These are phyloP conservation scores for Clarias pachynema DNA, from an alignment of 2,797 vertebrate genomes.

Conservation along the genomic window DNA sequence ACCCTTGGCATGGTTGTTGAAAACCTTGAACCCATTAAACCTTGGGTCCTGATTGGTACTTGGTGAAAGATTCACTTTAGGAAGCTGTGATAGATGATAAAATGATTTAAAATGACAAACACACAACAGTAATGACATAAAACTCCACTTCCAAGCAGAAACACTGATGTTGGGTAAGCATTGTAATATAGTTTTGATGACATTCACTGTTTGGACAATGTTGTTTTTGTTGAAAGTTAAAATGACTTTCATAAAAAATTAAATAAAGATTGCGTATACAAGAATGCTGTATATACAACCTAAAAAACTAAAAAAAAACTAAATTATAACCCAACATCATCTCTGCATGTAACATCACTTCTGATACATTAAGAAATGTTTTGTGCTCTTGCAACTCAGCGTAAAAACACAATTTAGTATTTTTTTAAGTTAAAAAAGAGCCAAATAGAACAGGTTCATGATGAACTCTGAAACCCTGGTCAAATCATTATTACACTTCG, in stretches of 20 bases:
- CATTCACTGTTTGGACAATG: too few relatives aligned
- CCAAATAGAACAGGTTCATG: not conserved
- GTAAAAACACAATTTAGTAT: too few relatives aligned
- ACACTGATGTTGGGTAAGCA: not conserved
- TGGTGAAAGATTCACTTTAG: not conserved
- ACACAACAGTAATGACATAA: not conserved
- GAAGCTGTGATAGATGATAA: not conserved
- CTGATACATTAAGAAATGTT: too few relatives aligned
- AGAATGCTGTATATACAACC: too few relatives aligned
- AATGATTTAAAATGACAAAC: not conserved
- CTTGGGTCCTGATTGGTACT: not conserved
- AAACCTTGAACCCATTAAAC: conserved; percentile 16
- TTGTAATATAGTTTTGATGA: too few relatives aligned
- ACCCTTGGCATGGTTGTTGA: not conserved
- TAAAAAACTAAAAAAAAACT: too few relatives aligned
- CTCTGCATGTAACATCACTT: too few relatives aligned
- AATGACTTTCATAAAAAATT: too few relatives aligned
- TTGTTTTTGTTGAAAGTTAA: too few relatives aligned
- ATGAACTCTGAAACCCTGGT: not conserved
- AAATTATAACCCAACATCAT: too few relatives aligned
- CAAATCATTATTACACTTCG: not conserved
- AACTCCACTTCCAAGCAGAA: not conserved
- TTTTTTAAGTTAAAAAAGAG: not conserved
- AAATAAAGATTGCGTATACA: too few relatives aligned
- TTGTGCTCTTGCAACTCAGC: too few relatives aligned